These are phyloP conservation scores for Stichopus horrens DNA, from an alignment of 53 echinoderm and acorn worm species.

Conservation along the genomic window DNA sequence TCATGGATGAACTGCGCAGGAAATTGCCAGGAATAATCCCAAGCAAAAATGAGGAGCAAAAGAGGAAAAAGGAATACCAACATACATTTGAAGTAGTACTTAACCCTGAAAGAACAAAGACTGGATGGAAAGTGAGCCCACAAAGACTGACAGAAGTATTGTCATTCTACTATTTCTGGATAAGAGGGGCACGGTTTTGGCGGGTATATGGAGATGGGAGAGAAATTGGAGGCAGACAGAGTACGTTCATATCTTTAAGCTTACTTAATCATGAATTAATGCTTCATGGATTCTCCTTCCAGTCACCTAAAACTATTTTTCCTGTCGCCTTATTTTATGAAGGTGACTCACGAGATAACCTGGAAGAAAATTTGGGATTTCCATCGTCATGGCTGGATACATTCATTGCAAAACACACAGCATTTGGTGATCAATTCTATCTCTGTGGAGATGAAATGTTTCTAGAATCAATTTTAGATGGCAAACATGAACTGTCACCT, in stretches of 20 bases:
- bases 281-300: constrained; percentile 49
- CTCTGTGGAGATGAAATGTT: constrained; percentile 76
- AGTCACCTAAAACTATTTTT: constrained; percentile 57
- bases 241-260: constrained; percentile 54
- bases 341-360: constrained; percentile 71
- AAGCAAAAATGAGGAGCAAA: background rate
- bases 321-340: constrained; percentile 69
- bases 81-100: background rate
- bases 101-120: constrained; percentile 57
- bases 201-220: constrained; percentile 70
- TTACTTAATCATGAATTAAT: constrained; percentile 54
- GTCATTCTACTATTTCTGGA: constrained; percentile 53
- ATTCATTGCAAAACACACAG: background rate
- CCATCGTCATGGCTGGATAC: background rate
- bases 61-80: background rate
- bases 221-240: constrained; percentile 49
- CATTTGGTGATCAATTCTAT: constrained; percentile 41
- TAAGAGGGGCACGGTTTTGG: constrained; percentile 38
- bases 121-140: constrained; percentile 68
- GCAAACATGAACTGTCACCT: constrained; percentile 44
- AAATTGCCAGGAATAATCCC: constrained; percentile 12
- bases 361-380: constrained; percentile 60
- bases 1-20: background rate
- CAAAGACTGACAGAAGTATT: constrained; percentile 48
- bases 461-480: constrained; percentile 63